Percentiles rank a stretch among this genome's conserved stretches.
phyloP scores from a whole-genome alignment of 2,113 vertebrate genomes.

The Chlorodrepanis virens region DNA sequence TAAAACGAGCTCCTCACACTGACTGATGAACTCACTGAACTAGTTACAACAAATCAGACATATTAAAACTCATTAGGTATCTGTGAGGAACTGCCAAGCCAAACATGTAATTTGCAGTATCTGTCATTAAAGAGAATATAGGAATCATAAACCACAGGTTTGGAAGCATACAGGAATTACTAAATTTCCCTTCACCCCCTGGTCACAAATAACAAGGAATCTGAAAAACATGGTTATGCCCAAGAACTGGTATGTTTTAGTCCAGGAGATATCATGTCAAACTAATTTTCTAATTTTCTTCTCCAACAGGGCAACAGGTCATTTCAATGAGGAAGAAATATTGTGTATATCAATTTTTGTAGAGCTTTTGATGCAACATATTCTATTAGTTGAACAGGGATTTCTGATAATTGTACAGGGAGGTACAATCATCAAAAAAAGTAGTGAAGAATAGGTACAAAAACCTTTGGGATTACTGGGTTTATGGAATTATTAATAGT shows the following conservation, averaged over 20 bases:
- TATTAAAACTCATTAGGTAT: not conserved
- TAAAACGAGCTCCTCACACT: not conserved
- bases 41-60: not conserved
- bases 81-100: not conserved
- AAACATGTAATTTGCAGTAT: not conserved
- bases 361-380: not conserved
- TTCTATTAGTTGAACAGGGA: not conserved
- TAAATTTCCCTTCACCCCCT: not conserved
- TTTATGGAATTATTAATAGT: not conserved
- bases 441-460: not conserved
- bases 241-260: not conserved
- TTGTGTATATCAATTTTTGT: not conserved
- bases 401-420: not conserved
- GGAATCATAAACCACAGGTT: not conserved
- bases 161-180: not conserved
- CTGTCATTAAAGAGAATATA: not conserved
- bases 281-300: not conserved
- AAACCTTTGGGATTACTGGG: fast-evolving
- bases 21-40: not conserved
- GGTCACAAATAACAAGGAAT: not conserved
- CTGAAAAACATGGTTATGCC: not conserved
- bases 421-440: not conserved
- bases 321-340: not conserved
- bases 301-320: not conserved
- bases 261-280: not conserved